Conservation (phyloP, 2,888 invertebrate genomes). For the Polydrusus tereticollis region DNA sequence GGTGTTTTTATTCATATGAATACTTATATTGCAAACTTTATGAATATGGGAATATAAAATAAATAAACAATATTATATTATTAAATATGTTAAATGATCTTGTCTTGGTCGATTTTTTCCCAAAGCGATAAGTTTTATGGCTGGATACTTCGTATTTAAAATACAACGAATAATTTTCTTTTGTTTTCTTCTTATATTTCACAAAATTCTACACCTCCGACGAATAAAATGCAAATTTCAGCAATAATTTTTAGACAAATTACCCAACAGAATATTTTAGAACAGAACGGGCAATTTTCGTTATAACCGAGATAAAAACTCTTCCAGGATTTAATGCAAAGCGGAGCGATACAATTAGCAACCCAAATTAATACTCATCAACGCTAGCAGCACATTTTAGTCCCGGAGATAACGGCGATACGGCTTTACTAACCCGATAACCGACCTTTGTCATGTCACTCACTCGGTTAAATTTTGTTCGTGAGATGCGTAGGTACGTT, state of each 20-base stretch:
- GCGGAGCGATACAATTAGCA: conserved; percentile 1
- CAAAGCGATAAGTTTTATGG: too few relatives aligned
- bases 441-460: not conserved
- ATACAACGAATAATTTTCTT: too few relatives aligned
- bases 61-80: too few relatives aligned
- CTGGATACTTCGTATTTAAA: too few relatives aligned
- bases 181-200: not conserved
- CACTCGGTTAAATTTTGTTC: not conserved
- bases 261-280: conserved; percentile 8
- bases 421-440: not conserved
- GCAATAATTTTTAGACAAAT: not conserved
- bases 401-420: not conserved
- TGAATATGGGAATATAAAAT: too few relatives aligned
- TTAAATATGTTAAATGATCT: too few relatives aligned
- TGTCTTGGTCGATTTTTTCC: too few relatives aligned
- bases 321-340: conserved; percentile 5
- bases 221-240: not conserved
- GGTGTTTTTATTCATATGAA: too few relatives aligned
- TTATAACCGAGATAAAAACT: conserved; percentile 15
- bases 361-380: conserved; percentile 8
- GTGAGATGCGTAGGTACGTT: not conserved
- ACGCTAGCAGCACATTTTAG: conserved; percentile 4
- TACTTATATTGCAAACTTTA: too few relatives aligned
- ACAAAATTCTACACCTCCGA: not conserved
- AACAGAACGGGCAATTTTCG: not conserved